Percentiles rank a stretch among this genome's conserved stretches.
Conservation (phyloP, 2,888 invertebrate genomes). For the Fragum whitleyi region DNA sequence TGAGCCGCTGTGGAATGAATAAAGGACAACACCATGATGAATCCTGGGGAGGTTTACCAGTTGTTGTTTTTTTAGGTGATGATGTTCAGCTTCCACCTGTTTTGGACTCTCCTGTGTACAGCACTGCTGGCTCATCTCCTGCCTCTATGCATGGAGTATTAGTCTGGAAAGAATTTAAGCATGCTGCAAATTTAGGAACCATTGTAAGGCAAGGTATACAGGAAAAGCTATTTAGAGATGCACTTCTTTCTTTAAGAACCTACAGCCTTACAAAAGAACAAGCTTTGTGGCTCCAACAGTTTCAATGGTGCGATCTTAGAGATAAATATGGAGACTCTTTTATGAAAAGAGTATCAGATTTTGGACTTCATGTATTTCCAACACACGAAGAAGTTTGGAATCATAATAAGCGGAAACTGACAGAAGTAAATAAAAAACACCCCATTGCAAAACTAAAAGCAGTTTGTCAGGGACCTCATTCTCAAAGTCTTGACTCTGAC, state of each 20-base stretch:
- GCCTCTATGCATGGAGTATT: conserved; percentile 54
- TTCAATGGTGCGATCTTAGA: background rate
- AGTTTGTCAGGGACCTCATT: conserved; percentile 27
- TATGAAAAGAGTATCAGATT: conserved; percentile 9
- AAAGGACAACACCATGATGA: too few relatives aligned
- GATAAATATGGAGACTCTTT: background rate
- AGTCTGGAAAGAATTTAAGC: conserved; percentile 51
- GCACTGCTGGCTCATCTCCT: conserved; percentile 1
- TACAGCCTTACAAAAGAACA: conserved; percentile 36
- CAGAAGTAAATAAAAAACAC: conserved; percentile 27
- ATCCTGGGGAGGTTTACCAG: conserved; percentile 54
- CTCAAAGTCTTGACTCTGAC: conserved; percentile 35
- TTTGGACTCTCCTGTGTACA: conserved; percentile 57
- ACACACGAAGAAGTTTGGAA: conserved; percentile 32
- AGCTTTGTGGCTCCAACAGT: too few relatives aligned
- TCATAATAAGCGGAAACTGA: conserved; percentile 45
- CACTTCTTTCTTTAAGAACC: conserved; percentile 43
- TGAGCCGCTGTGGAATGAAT: conserved; percentile 28
- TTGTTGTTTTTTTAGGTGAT: too few relatives aligned
- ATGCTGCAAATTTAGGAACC: conserved; percentile 37
- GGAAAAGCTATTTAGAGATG: conserved; percentile 32
- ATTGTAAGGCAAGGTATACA: conserved; percentile 46
- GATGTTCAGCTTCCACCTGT: conserved; percentile 68
- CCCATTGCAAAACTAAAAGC: conserved; percentile 56
- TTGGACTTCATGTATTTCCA: conserved; percentile 33